Conservation (phyloP, 2,888 invertebrate genomes). For the Morpho achilles region DNA sequence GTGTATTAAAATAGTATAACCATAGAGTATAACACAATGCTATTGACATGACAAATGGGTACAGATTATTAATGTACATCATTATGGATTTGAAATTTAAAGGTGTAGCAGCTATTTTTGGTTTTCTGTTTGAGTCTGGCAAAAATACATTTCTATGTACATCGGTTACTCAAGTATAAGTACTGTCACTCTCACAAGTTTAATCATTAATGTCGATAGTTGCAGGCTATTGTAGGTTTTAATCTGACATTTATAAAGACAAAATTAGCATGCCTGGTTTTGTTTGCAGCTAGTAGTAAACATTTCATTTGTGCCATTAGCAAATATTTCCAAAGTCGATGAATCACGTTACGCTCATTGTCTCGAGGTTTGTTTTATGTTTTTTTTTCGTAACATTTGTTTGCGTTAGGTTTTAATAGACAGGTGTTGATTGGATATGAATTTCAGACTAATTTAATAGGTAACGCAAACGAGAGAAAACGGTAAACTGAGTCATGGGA, state of each 20-base stretch:
- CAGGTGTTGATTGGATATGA: slow-evolving; percentile 52
- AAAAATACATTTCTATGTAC: no score
- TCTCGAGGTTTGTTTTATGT: slow-evolving; percentile 41
- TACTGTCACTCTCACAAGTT: not conserved
- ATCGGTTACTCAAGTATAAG: no score
- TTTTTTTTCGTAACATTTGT: slow-evolving; percentile 46
- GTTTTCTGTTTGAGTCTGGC: no score
- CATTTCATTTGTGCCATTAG: slow-evolving; percentile 33
- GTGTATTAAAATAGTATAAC: no score
- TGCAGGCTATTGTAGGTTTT: slow-evolving; percentile 10
- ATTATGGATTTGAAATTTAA: no score
- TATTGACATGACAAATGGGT: no score
- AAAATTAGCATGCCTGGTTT: slow-evolving; percentile 5
- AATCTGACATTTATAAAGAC: slow-evolving; percentile 2
- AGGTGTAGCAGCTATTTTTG: no score
- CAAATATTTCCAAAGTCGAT: slow-evolving; percentile 55
- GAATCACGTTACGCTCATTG: slow-evolving; percentile 57
- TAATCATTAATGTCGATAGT: slow-evolving; percentile 1
- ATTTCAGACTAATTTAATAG: slow-evolving; percentile 40
- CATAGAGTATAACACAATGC: no score
- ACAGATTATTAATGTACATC: no score
- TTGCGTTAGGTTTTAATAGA: slow-evolving; percentile 49
- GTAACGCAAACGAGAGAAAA: slow-evolving; percentile 28
- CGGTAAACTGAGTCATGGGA: slow-evolving; percentile 9
- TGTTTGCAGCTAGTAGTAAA: slow-evolving; percentile 1